These are phyloP conservation scores for Propithecus perrieri DNA, from an alignment of 2,797 vertebrate species.

Conservation along the genomic window DNA sequence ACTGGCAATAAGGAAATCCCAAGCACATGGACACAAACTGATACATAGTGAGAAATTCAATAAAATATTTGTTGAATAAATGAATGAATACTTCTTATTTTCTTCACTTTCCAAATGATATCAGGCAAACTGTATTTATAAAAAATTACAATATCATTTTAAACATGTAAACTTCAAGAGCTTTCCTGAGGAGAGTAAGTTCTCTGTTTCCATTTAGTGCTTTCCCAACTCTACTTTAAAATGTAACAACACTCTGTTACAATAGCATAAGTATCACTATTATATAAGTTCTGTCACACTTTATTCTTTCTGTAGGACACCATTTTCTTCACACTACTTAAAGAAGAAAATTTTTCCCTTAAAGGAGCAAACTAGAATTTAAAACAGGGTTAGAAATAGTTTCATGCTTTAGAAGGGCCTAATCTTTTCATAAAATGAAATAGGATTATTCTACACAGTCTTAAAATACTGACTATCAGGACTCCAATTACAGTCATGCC, in stretches of 20 bases:
- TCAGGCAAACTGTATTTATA: conserved; percentile 8
- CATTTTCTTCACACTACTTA: background rate
- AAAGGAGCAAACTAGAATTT: background rate
- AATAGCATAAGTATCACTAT: background rate
- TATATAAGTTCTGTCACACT: background rate
- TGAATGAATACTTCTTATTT: conserved; percentile 37
- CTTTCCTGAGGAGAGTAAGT: background rate
- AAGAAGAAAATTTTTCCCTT: background rate
- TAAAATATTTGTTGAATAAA: conserved; percentile 45
- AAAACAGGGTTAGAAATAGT: background rate
- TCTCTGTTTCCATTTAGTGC: background rate
- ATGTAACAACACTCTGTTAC: background rate
- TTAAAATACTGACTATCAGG: conserved; percentile 7
- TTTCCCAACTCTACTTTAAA: conserved; percentile 20
- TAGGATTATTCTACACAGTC: background rate
- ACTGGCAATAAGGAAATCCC: conserved; percentile 35
- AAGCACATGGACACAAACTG: background rate
- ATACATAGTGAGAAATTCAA: background rate
- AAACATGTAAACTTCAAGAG: background rate
- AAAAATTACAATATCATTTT: conserved; percentile 10
- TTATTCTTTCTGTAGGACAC: background rate
- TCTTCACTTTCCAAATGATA: conserved; percentile 17
- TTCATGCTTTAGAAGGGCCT: background rate
- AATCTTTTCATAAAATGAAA: background rate
- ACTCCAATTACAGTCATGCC: background rate